Conservation (phyloP, 53 echinoderm and acorn worm species). For the Luidia sarsii region DNA sequence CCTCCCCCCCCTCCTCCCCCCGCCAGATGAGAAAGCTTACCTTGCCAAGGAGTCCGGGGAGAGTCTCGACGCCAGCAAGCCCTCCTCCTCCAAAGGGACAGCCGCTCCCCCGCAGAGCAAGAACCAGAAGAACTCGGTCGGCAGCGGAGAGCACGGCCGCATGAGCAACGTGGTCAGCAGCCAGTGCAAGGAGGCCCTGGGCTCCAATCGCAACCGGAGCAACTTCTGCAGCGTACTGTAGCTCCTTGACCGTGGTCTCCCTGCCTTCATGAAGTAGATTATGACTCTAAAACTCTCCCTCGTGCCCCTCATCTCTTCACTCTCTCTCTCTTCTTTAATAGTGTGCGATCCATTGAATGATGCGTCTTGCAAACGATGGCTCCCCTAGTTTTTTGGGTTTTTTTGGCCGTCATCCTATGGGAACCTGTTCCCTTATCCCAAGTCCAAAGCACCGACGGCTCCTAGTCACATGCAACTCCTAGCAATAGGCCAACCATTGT, state of each 20-base stretch:
- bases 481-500: no score
- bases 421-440: no score
- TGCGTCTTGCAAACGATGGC: no score
- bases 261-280: neutral
- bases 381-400: no score
- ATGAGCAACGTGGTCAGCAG: slow-evolving; percentile 54
- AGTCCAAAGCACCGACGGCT: no score
- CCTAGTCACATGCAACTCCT: no score
- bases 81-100: slow-evolving; percentile 25
- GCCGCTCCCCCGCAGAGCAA: slow-evolving; percentile 10
- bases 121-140: slow-evolving; percentile 43
- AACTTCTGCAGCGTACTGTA: slow-evolving; percentile 49
- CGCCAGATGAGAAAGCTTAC: slow-evolving; percentile 50
- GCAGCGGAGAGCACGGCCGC: slow-evolving; percentile 40
- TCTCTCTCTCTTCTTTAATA: no score
- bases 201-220: slow-evolving; percentile 64
- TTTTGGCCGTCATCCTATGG: no score
- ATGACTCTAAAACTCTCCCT: no score
- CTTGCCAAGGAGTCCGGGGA: slow-evolving; percentile 35
- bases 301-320: no score
- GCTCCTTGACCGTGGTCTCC: neutral
- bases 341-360: no score
- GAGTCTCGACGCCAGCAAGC: slow-evolving; percentile 14
- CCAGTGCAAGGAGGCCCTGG: slow-evolving; percentile 75
- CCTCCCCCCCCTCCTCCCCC: neutral